Base-by-base conservation (phyloP, 2,888 invertebrate species). In the Drosophila eohydei region DNA sequence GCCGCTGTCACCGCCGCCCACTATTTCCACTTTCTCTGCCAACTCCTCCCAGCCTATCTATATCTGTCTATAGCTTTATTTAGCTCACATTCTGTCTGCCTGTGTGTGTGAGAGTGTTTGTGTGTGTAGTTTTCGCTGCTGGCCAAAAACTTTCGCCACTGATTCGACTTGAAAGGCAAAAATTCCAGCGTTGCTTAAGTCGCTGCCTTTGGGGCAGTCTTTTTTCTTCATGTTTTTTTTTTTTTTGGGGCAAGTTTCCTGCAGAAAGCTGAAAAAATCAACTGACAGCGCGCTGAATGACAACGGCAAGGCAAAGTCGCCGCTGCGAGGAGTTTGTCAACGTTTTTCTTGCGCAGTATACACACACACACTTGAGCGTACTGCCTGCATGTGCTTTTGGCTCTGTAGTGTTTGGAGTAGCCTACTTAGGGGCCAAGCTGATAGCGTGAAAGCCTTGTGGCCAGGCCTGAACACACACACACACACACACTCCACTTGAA, bases 231-330 rank as follows among this genome's bases (percentile, higher is more conserved):
- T 21, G 8, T 43, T 21, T 43, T 43, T 9, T 52, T 52, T 9
- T 28, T 38, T 38, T 77, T 64, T 56, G 41, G 66, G 64, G 48
- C 56, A 69, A 80, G 70, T 65, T 78, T 62, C 57, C 69, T 60
- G 55, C 71, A 61, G 34, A 30, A 50, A 64, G 48, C 54, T 54
- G 55, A 66, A 61, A 74, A 81, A 74, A 62, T 70, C 74, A 71
- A 72, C 80, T 87, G 89, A 88, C 89, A 88, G 74, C 80, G 85
- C 85, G 88, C 62, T 87, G 86, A 86, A 89, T 87, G 86, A 87
- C 86, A 89, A 64, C 71, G 64, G 86, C 88, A 87, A 48, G 68
- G 65, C 65, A 74, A 72, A 78, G 65, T 70, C 69, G 75, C 34
- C 74, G 64, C 55, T 63, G 64, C 71, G 67, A 70, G 58, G 73